Evolutionary conservation across 2,113 vertebrate genomes (phyloP), one percentile per base, ranked within the genome.

Genomic region (Poecile atricapillus): DNA sequence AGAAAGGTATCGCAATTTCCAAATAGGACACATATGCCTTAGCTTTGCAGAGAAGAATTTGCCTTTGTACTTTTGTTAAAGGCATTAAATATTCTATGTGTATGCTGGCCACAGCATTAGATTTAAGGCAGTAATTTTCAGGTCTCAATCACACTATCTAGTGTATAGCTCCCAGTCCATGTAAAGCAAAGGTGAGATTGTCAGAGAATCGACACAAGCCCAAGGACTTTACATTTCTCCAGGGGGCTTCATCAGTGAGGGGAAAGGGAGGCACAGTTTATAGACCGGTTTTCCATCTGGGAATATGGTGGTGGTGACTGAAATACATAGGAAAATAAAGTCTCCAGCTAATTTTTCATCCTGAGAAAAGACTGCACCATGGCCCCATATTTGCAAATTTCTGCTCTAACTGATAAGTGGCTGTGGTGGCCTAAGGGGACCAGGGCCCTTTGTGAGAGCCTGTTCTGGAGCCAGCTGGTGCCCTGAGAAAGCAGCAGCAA

Each of bases 121-220:
- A 94, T 80, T 95, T 95, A 97, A 95, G 43, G 43, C 8, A 65
- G 31, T 63, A 94, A 91, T 95, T 94, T 93, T 50, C 39, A 94
- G 49, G 39, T 87, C 73, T 86, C 75, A 75, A 92, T 94, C 68
- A 87, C 55, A 73, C 11, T 33, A 21, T 79, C 43, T 86, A 44
- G 19, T 77, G 22, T 50, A 19, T 33, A 46, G 60, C 12, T 96
- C 63, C 47, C 52, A 69, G 41, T 59, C 67, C n/a, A 78, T 7
- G 28, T 21, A 59, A 78, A 87, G 18, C 53, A 91, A 95, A 93
- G 44, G 11, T 37, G 41, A 95, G 52, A 47, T 63, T 85, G n/a
- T 64, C 56, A 79, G 53, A 67, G 49, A 73, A 81, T 13, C 0
- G 1, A 20, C 37, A 39, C 21, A 50, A 53, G 7, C 49, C 46